phyloP scores from a whole-genome alignment of 2,113 vertebrate species.

The Ia io region DNA sequence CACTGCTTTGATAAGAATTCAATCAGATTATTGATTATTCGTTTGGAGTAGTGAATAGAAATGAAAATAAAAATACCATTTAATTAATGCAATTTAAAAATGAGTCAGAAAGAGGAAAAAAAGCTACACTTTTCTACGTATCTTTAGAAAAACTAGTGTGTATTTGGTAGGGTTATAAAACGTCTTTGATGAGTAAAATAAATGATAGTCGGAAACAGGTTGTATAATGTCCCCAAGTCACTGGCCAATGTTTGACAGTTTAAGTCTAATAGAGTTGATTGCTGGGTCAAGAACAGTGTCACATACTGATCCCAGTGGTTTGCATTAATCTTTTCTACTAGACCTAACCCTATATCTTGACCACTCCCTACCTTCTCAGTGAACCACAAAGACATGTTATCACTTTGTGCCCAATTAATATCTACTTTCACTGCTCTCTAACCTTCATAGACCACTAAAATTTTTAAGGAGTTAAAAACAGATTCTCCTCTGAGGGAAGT shows the following conservation, averaged over 20 bases:
- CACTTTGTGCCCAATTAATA: neutral
- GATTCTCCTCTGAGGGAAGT: neutral
- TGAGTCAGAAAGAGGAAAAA: neutral
- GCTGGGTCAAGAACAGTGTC: neutral
- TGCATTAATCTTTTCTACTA: neutral
- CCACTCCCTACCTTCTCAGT: neutral
- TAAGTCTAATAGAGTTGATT: neutral
- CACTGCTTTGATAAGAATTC: neutral
- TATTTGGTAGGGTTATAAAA: neutral
- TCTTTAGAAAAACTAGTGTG: neutral
- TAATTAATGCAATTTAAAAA: neutral
- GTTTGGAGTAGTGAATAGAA: neutral
- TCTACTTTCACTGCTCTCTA: neutral
- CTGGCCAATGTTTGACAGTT: neutral
- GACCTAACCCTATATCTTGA: neutral
- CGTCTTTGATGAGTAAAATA: neutral
- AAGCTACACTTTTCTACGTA: neutral
- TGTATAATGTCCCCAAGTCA: neutral
- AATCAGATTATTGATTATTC: neutral
- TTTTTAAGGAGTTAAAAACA: neutral
- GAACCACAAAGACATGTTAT: neutral
- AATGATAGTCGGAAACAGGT: neutral
- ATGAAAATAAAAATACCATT: slow-evolving; percentile 29
- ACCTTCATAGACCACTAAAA: neutral
- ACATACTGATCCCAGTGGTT: neutral